These are phyloP conservation scores for Drosophila quinaria DNA, from an alignment of 2,888 invertebrate species.

Conservation along the genomic window DNA sequence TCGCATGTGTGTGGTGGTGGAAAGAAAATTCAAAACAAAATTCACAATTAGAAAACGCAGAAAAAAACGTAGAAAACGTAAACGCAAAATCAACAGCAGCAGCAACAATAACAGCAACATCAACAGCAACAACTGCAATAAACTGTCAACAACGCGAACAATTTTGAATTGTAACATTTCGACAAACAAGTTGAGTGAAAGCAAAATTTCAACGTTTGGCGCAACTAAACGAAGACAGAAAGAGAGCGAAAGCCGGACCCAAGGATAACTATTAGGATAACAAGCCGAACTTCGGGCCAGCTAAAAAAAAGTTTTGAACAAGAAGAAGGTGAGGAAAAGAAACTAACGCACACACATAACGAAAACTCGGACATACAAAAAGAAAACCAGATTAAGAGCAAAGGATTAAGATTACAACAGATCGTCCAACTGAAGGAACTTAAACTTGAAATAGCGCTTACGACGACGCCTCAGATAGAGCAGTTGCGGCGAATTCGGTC, in stretches of 20 bases:
- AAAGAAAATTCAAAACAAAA: constrained; percentile 85
- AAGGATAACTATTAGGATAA: constrained; percentile 43
- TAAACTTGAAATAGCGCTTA: constrained; percentile 70
- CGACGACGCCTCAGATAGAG: constrained; percentile 48
- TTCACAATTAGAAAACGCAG: constrained; percentile 85
- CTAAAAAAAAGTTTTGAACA: constrained; percentile 53
- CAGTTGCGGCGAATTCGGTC: constrained; percentile 57
- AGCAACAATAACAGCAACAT: constrained; percentile 36
- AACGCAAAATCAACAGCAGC: constrained; percentile 74
- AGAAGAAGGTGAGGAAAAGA: constrained; percentile 7
- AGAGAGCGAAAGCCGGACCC: constrained; percentile 15
- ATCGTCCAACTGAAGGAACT: constrained; percentile 43
- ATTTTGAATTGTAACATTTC: constrained; percentile 75
- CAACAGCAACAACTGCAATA: constrained; percentile 36
- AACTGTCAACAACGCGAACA: constrained; percentile 61
- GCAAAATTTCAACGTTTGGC: constrained; percentile 84
- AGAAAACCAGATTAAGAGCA: constrained; percentile 18
- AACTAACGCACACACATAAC: constrained; percentile 29
- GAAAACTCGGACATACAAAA: constrained; percentile 53
- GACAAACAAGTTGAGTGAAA: constrained; percentile 77
- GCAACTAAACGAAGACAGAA: constrained; percentile 58
- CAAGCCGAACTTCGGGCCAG: constrained; percentile 32
- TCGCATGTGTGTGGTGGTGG: constrained; percentile 85
- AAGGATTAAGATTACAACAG: constrained; percentile 27
- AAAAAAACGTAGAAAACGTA: constrained; percentile 85